Evolutionary conservation across 2,113 vertebrate species (phyloP).

Genomic region (Pelusios castaneus): DNA sequence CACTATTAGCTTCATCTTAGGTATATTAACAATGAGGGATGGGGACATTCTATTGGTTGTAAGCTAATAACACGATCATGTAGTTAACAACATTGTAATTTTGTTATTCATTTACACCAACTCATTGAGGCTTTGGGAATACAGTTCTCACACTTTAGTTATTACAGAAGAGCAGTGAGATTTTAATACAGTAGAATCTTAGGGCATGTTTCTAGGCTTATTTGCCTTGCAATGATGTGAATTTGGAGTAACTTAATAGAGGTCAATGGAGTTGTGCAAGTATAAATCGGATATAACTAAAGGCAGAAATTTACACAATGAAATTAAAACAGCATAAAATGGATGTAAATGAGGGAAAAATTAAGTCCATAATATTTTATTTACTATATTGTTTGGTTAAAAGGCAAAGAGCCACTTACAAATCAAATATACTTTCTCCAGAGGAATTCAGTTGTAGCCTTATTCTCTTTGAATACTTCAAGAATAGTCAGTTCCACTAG

Average conservation of each 20-base stretch:
- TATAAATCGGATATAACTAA: neutral
- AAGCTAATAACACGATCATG: neutral
- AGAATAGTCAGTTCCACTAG: neutral
- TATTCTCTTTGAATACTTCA: neutral
- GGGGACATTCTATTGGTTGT: neutral
- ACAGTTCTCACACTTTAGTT: neutral
- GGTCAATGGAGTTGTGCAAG: too few species aligned
- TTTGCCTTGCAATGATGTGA: neutral
- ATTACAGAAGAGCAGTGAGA: neutral
- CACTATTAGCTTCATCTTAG: neutral
- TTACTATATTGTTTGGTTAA: neutral
- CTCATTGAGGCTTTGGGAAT: neutral
- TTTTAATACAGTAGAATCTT: neutral
- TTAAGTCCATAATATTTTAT: neutral
- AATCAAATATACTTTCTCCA: neutral
- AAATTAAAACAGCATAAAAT: neutral
- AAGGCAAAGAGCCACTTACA: neutral
- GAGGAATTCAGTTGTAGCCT: too few species aligned
- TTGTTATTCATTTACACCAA: neutral
- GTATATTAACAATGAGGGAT: neutral
- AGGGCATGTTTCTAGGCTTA: neutral
- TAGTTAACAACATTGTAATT: neutral
- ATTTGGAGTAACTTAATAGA: too few species aligned
- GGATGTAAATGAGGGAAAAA: neutral
- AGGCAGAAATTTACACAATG: neutral